Evolutionary conservation across 2,113 vertebrate species (phyloP).

Genomic region (Poecile atricapillus): DNA sequence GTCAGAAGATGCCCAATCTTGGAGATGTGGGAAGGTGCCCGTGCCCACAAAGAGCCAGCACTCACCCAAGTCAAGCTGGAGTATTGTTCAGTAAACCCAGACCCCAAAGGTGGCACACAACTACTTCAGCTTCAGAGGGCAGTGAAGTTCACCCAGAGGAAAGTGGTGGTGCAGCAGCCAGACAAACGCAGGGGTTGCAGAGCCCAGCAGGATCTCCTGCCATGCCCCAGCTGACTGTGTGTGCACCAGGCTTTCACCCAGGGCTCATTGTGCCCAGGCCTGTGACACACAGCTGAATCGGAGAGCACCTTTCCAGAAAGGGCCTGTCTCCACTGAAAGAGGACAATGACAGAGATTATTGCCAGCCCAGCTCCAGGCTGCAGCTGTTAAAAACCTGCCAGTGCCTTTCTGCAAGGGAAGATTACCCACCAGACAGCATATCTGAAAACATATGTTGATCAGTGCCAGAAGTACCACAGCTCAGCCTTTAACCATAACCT

Average conservation of each 20-base stretch:
- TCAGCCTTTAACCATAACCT: neutral
- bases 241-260: neutral
- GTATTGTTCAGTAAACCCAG: neutral
- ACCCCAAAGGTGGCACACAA: neutral
- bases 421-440: neutral
- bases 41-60: neutral
- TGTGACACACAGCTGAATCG: neutral
- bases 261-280: neutral
- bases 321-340: neutral
- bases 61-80: neutral
- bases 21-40: neutral
- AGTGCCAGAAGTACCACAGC: neutral
- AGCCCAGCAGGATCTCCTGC: neutral
- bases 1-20: neutral
- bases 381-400: neutral
- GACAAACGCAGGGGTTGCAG: fast-evolving
- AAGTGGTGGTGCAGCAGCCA: neutral
- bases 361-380: neutral
- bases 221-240: neutral
- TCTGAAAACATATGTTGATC: fast-evolving
- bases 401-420: neutral
- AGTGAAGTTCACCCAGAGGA: neutral
- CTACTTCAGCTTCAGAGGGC: neutral
- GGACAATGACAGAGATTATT: neutral
- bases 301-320: neutral